These are phyloP conservation scores for Zele albiditarsus DNA, from an alignment of 2,888 invertebrate species.

Conservation along the genomic window DNA sequence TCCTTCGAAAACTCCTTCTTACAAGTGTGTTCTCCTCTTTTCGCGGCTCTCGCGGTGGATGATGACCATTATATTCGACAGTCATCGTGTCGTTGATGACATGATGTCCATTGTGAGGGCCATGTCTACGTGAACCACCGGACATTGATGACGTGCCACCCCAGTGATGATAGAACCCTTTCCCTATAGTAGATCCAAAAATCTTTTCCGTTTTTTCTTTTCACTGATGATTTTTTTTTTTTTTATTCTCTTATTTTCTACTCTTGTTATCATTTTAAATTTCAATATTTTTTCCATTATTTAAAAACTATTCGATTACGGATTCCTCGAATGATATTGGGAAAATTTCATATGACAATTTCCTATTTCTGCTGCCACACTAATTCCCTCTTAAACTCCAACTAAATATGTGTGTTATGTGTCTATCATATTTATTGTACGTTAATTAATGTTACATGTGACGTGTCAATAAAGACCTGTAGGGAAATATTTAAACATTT, in stretches of 20 bases:
- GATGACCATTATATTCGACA: slow-evolving; percentile 68
- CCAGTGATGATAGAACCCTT: slow-evolving; percentile 66
- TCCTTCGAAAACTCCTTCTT: slow-evolving; percentile 69
- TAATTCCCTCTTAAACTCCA: not conserved
- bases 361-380: too few relatives aligned
- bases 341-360: too few relatives aligned
- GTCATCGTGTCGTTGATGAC: slow-evolving; percentile 59
- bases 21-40: slow-evolving; percentile 69
- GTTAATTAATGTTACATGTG: not conserved
- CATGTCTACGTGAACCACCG: slow-evolving; percentile 62
- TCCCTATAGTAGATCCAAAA: slow-evolving; percentile 71
- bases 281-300: too few relatives aligned
- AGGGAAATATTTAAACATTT: slow-evolving; percentile 10
- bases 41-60: slow-evolving; percentile 68
- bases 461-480: not conserved
- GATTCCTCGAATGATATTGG: too few relatives aligned
- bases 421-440: not conserved
- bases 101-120: slow-evolving; percentile 65
- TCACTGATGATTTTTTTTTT: slow-evolving; percentile 33
- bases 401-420: not conserved
- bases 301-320: too few relatives aligned
- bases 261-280: not conserved
- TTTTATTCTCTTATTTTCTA: slow-evolving; percentile 23
- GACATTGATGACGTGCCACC: slow-evolving; percentile 64
- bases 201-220: slow-evolving; percentile 44